Evolutionary conservation across 2,113 vertebrate species (phyloP).

Genomic region (Anguilla rostrata): DNA sequence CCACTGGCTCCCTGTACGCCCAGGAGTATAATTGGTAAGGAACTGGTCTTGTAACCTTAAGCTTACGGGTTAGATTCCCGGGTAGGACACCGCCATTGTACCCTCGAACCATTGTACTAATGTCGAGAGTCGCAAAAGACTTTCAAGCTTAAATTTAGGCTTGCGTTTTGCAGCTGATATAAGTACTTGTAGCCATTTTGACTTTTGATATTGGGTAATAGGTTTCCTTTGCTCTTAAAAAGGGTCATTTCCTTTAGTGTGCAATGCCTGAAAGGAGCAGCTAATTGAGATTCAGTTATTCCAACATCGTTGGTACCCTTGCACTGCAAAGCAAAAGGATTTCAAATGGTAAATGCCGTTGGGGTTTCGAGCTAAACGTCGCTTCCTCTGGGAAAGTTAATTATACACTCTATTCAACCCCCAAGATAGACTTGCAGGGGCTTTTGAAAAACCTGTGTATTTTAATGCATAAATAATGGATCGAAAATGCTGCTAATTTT

Average conservation of each 20-base stretch:
- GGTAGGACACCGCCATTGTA: too few species aligned
- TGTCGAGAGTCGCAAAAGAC: neutral
- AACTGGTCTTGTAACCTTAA: too few species aligned
- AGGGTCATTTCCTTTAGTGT: conserved; percentile 8
- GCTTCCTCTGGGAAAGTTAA: conserved; percentile 38
- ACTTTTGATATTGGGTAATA: neutral
- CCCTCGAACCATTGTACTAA: too few species aligned
- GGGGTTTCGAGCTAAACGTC: conserved; percentile 32
- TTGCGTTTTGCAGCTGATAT: neutral
- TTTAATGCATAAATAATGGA: conserved; percentile 32
- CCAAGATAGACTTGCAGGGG: conserved; percentile 11
- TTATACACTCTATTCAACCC: conserved; percentile 40
- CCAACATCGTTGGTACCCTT: conserved; percentile 18
- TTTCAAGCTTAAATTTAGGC: neutral
- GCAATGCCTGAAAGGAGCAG: conserved; percentile 4
- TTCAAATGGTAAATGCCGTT: conserved; percentile 37
- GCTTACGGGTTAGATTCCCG: too few species aligned
- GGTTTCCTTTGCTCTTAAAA: neutral
- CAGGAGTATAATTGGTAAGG: too few species aligned
- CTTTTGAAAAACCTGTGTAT: conserved; percentile 12
- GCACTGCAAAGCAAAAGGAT: conserved; percentile 5
- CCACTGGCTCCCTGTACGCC: too few species aligned
- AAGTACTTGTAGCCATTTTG: neutral
- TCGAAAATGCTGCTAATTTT: neutral
- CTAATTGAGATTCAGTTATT: conserved; percentile 33